A percentile compares a stretch with the other conserved stretches of the same genome.
Conservation (phyloP, 2,113 vertebrate species). For the Brachyhypopomus occidentalis region DNA sequence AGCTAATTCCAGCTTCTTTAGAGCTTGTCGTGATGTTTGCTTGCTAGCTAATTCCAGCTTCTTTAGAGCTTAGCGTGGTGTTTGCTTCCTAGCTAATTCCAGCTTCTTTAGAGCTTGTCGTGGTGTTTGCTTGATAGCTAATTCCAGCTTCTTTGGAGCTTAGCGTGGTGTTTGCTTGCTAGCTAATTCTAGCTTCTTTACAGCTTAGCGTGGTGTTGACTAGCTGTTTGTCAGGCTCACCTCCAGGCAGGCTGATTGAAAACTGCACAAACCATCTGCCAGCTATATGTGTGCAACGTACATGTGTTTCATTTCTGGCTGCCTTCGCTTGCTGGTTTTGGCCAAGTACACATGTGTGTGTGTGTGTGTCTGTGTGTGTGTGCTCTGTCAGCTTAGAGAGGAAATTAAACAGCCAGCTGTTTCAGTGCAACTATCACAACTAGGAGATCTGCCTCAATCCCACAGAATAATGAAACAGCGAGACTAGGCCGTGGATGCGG, state of each 20-base stretch:
- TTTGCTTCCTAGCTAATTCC: neutral
- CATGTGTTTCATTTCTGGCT: constrained; percentile 2
- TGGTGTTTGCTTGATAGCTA: neutral
- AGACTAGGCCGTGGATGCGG: constrained; percentile 54
- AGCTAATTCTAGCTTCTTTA: too few species aligned
- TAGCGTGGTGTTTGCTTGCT: constrained; percentile 2
- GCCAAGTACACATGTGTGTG: neutral
- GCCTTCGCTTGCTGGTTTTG: constrained; percentile 15
- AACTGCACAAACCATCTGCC: constrained; percentile 52
- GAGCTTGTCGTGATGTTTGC: constrained; percentile 3
- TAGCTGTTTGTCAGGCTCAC: constrained; percentile 25
- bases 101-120: neutral
- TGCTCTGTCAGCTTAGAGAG: constrained; percentile 32
- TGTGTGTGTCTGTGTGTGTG: neutral
- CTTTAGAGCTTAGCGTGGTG: too few species aligned
- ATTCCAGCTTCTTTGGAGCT: neutral
- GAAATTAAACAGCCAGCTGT: constrained; percentile 50
- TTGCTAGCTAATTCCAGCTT: too few species aligned
- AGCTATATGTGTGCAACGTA: constrained; percentile 16
- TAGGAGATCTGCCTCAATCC: constrained; percentile 44
- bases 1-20: neutral
- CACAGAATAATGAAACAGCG: constrained; percentile 29
- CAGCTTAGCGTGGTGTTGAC: neutral
- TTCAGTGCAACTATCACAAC: constrained; percentile 54
- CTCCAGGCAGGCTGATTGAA: constrained; percentile 48